These are phyloP conservation scores for Leucopsar rothschildi DNA, from an alignment of 2,113 vertebrate species.

Conservation along the genomic window DNA sequence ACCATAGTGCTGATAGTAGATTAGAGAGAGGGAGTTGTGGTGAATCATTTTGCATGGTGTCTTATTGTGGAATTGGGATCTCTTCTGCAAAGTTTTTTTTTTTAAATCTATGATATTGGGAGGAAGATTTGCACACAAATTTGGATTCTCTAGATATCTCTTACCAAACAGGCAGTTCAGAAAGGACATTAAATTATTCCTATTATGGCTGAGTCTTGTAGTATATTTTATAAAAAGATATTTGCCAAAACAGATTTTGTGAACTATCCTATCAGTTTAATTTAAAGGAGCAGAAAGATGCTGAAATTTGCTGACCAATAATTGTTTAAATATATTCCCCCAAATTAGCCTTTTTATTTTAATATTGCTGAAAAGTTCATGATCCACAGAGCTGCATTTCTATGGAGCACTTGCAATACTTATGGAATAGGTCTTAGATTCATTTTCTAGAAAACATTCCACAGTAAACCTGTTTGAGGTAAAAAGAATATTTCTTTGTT, in stretches of 20 bases:
- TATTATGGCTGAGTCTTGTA: background rate
- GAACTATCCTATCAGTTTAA: background rate
- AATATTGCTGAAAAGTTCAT: background rate
- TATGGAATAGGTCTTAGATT: background rate
- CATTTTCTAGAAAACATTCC: background rate
- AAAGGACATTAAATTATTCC: background rate
- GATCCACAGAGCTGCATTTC: background rate
- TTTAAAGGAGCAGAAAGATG: background rate
- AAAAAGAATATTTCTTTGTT: background rate
- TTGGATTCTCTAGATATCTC: background rate
- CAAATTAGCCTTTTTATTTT: background rate
- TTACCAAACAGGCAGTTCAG: background rate
- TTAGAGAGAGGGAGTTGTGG: background rate
- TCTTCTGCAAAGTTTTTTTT: background rate
- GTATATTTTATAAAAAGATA: background rate
- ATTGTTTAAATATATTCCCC: background rate
- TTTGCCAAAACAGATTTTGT: background rate
- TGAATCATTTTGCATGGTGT: background rate
- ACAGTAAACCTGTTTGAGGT: background rate
- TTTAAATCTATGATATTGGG: background rate
- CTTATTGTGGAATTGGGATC: background rate
- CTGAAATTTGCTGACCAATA: background rate
- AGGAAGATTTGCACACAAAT: background rate
- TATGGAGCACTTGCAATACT: background rate
- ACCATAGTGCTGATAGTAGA: background rate